Base-by-base conservation (phyloP, 2,888 invertebrate species). In the Dermolepida albohirtum region DNA sequence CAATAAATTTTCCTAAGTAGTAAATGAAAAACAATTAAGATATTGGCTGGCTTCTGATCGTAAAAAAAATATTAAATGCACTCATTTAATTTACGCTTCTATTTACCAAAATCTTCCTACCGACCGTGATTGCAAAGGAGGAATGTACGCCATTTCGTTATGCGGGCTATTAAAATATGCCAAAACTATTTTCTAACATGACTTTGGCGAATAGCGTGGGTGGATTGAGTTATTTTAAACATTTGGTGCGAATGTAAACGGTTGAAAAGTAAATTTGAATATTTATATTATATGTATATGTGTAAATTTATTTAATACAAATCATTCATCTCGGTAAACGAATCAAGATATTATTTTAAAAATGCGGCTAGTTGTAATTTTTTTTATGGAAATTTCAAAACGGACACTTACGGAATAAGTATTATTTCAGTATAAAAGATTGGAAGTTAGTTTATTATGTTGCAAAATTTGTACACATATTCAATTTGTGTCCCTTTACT, bases 111-210 rank as follows among this genome's bases (percentile, higher is more conserved):
- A 51, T 22, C 29, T 51, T 12, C 51, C 29, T 39, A 54, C 2
- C 29, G 39, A 11, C 8, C 41, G 12, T 22, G n/a, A 22, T 39
- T 39, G 52, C 16, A 34, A 34, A 16, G 11, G 22, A 62, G 62
- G 47, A 62, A 62, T 47, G 62, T 34, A 62, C 16, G 59, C 41
- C 44, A 40, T 34, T 29, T 34, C 34, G 34, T 52, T 52, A 14
- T 43, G 14, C 43, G 27, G 47, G 54, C 51, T 57, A 67, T 54
- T 52, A 63, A 63, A 67, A 67, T 67, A 67, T 63, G 64, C 54
- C 63, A 49, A 63, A 66, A 64, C 55, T 67, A 67, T 67, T 67
- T 67, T 67, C 51, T 29, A 40, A 63, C 63, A 44, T 44, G 63
- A 67, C 41, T 63, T 67, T 54, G 44, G 51, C 41, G 17, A 43